Base-by-base conservation (phyloP, 2,888 invertebrate genomes). In the Xestia rhomboidea region DNA sequence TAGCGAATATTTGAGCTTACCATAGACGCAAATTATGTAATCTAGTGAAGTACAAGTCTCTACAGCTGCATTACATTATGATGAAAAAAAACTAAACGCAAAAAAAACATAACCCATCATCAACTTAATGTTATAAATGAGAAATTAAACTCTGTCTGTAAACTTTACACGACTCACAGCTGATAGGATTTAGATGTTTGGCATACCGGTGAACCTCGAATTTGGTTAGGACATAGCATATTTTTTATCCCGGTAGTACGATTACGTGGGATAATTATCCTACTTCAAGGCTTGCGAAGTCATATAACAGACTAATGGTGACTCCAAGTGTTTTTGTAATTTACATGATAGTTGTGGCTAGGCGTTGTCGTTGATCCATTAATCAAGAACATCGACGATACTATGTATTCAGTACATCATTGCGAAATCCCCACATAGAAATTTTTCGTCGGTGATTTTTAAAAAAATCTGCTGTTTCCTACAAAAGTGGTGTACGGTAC, bases 61-160 rank as follows among this genome's bases (percentile, higher is more conserved):
- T 10, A 18, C 62, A 63, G 44, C 18, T 24, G 49, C 15, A 49
- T 75, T 63, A 30, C 0, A 46, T 76, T 49, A 76, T n/a, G 15
- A 38, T 18, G 60, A 60, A 10, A 76, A 60, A 0, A 57, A 44
- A 51, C 24, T 0, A 24, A 24, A 73, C 38, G 49, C 73, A 49
- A 38, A 38, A 34, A 71, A 72, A 71, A 27, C 13, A 24, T 51
- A 54, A n/a, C 27, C 54, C 27, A 27, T n/a, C n/a, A n/a, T n/a
- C n/a, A n/a, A 13, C 54, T 54, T 51, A 51, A 51, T n/a, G n/a
- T 54, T n/a, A n/a, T 13, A 54, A n/a, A 54, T 46, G 51, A 51
- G 51, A 51, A 10, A 51, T 24, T 51, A 51, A 51, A 24, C 21
- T 51, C 10, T 24, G 24, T 24, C 24, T 51, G 51, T 51, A 51